A percentile compares a stretch with the other conserved stretches of the same genome.
phyloP scores from a whole-genome alignment of 1,140 invertebrate species.

The Caenorhabditis briggsae region DNA sequence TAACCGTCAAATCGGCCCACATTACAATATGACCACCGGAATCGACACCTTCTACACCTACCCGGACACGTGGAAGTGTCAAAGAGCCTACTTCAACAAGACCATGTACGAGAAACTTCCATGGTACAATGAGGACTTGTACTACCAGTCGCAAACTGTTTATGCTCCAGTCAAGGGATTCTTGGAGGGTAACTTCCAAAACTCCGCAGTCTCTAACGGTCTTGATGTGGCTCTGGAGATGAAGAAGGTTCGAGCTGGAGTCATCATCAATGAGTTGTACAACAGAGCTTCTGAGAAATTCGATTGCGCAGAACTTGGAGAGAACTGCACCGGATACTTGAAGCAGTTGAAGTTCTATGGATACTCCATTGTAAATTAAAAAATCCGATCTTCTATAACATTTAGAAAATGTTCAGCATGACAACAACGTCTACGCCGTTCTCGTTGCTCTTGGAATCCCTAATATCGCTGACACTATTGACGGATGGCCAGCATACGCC shows the following conservation, averaged over 20 bases:
- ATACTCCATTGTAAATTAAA: not conserved
- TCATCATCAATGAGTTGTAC: slow-evolving; percentile 15
- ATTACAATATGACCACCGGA: slow-evolving; percentile 21
- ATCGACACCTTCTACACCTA: slow-evolving; percentile 6
- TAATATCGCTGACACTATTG: not conserved
- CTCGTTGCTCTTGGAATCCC: slow-evolving; percentile 19
- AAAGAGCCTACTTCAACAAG: slow-evolving; percentile 41
- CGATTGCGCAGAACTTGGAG: not conserved
- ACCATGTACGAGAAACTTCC: slow-evolving; percentile 31
- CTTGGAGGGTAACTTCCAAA: slow-evolving; percentile 33
- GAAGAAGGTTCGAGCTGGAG: not conserved
- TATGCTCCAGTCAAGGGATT: slow-evolving; percentile 41
- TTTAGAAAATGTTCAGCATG: not conserved
- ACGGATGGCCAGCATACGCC: slow-evolving; percentile 46
- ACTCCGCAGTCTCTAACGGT: not conserved
- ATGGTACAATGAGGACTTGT: slow-evolving; percentile 44
- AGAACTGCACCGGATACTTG: slow-evolving; percentile 24
- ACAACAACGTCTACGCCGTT: slow-evolving; percentile 39
- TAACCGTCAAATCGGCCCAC: slow-evolving; percentile 5
- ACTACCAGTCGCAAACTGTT: not conserved
- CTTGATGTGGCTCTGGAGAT: slow-evolving; percentile 24
- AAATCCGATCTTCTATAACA: not conserved
- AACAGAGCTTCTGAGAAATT: not conserved
- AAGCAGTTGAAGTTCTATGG: slow-evolving; percentile 25
- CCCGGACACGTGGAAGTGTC: slow-evolving; percentile 42